A percentile compares a stretch with the other conserved stretches of the same genome.
Conservation (phyloP, 2,113 vertebrate genomes). For the Cebus imitator region DNA sequence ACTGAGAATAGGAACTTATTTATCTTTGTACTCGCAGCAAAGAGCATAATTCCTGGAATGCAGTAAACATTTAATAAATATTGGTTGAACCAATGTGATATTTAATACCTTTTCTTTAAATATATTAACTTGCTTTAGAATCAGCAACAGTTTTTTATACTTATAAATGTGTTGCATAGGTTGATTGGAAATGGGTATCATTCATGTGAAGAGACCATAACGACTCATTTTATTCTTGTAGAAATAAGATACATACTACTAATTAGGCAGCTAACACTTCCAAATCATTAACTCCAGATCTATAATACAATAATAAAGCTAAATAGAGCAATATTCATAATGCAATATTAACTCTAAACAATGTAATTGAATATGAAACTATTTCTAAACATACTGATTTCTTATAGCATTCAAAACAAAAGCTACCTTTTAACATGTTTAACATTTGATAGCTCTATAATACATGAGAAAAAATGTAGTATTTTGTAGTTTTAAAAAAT, state of each 20-base stretch:
- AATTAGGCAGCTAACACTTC: constrained; percentile 59
- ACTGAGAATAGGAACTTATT: not conserved
- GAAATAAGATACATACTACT: constrained; percentile 49
- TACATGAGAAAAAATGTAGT: not conserved
- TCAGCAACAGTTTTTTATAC: not conserved
- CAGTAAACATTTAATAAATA: not conserved
- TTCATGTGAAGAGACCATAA: constrained; percentile 9
- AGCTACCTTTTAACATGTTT: not conserved
- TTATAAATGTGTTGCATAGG: not conserved
- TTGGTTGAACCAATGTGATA: not conserved
- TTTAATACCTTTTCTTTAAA: constrained; percentile 24
- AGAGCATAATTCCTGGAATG: not conserved
- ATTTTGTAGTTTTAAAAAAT: not conserved
- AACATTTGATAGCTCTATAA: not conserved
- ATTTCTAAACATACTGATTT: constrained; percentile 31
- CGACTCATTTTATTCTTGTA: constrained; percentile 45
- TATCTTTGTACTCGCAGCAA: not conserved
- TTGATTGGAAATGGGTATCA: not conserved
- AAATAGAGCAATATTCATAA: constrained; percentile 57
- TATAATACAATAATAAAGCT: constrained; percentile 56
- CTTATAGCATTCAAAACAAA: constrained; percentile 32
- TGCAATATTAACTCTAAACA: constrained; percentile 58
- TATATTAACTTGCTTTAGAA: constrained; percentile 24
- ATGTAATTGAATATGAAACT: constrained; percentile 57
- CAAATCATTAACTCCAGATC: constrained; percentile 60